Conservation (phyloP, 2,888 invertebrate genomes). For the Drosophila maculinotata region DNA sequence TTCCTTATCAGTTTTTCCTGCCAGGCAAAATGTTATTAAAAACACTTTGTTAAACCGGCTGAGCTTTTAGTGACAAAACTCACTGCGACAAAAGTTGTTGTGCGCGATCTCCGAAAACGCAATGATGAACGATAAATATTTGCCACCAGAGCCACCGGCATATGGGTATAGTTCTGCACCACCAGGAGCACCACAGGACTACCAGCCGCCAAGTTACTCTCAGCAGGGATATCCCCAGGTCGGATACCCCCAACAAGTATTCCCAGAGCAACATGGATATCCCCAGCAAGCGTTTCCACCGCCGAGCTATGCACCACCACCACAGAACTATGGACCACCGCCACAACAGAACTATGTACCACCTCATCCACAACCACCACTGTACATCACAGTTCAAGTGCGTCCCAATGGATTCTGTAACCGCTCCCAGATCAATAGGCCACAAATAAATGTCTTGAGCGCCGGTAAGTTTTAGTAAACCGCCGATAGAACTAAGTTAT, state of each 20-base stretch:
- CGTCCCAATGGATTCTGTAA: conserved; percentile 40
- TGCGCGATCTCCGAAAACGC: background rate
- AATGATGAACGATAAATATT: conserved; percentile 55
- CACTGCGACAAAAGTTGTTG: background rate
- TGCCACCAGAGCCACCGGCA: conserved; percentile 19
- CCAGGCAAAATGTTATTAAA: background rate
- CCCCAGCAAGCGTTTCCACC: conserved; percentile 9
- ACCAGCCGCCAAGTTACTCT: conserved; percentile 4
- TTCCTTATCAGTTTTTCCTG: background rate
- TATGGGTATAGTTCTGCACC: conserved; percentile 33
- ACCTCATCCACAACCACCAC: conserved; percentile 6
- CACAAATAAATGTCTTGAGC: conserved; percentile 49
- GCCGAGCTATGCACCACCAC: conserved; percentile 10
- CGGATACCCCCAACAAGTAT: conserved; percentile 23
- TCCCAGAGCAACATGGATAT: conserved; percentile 5
- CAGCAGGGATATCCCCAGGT: conserved; percentile 6
- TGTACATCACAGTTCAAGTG: conserved; percentile 18
- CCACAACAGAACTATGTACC: conserved; percentile 33
- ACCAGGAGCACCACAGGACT: conserved; percentile 1
- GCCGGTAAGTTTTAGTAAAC: conserved; percentile 43
- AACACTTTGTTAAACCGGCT: background rate
- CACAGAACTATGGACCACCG: conserved; percentile 7
- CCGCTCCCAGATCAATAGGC: conserved; percentile 42
- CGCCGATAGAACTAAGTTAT: background rate
- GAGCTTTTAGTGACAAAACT: conserved; percentile 26